phyloP scores from a whole-genome alignment of 37 sponge, comb jelly and placozoan genomes.

The Spongilla lacustris region DNA sequence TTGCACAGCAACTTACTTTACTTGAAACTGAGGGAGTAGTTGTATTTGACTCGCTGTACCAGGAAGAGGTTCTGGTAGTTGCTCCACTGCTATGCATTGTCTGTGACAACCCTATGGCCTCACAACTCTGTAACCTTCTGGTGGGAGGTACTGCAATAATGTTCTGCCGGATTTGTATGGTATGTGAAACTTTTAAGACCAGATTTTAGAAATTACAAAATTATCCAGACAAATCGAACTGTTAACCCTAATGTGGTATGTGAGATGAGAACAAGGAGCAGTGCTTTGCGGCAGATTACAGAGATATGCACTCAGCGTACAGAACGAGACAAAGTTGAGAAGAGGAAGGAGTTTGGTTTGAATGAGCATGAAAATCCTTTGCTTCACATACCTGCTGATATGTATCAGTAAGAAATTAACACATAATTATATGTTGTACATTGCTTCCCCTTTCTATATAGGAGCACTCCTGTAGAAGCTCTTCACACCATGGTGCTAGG shows the following conservation, averaged over 20 bases:
- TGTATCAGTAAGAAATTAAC: not conserved
- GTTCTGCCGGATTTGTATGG: slow-evolving; percentile 56
- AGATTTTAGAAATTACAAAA: not conserved
- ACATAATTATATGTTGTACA: not conserved
- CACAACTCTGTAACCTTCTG: slow-evolving; percentile 32
- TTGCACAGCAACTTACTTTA: slow-evolving; percentile 4
- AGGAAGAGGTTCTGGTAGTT: slow-evolving; percentile 26
- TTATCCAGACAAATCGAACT: not conserved
- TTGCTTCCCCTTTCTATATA: not conserved
- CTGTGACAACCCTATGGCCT: slow-evolving; percentile 46
- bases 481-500: slow-evolving; percentile 55
- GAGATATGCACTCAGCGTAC: not conserved
- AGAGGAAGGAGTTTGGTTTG: not conserved
- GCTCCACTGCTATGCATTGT: slow-evolving; percentile 29
- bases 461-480: slow-evolving; percentile 50
- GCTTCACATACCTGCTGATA: not conserved
- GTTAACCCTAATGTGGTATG: not conserved
- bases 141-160: slow-evolving; percentile 33
- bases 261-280: not conserved
- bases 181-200: not conserved
- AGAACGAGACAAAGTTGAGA: not conserved
- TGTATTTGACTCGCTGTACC: slow-evolving; percentile 13
- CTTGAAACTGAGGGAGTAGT: slow-evolving; percentile 23
- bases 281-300: not conserved
- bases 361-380: not conserved